phyloP scores from a whole-genome alignment of 2,113 vertebrate species.

The Silurus asotus region DNA sequence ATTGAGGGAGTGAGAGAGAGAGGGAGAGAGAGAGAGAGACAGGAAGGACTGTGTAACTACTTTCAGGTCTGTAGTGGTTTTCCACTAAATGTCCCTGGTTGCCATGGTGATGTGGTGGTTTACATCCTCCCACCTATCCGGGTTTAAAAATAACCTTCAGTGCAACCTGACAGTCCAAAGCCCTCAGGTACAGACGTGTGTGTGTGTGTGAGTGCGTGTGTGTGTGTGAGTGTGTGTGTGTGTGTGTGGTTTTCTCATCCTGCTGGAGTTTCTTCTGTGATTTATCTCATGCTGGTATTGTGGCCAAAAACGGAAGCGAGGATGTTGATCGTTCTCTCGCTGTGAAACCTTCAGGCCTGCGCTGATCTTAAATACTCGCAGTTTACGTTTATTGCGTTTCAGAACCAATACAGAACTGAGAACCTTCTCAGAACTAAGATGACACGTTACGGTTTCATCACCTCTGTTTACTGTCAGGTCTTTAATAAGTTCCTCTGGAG shows the following conservation, averaged over 20 bases:
- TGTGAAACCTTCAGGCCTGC: conserved; percentile 30
- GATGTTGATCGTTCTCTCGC: conserved; percentile 46
- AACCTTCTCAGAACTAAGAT: not conserved
- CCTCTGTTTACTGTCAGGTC: not conserved
- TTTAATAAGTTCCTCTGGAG: not conserved
- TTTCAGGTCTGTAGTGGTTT: conserved; percentile 39
- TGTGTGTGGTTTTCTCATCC: conserved; percentile 64
- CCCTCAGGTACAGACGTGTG: conserved; percentile 41
- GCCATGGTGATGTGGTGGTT: conserved; percentile 16
- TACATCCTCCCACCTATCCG: conserved; percentile 51
- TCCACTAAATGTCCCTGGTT: conserved; percentile 39
- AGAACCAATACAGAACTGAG: not conserved
- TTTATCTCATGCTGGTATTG: conserved; percentile 61
- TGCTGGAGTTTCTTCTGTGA: conserved; percentile 51
- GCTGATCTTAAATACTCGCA: not conserved
- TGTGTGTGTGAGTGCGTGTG: conserved; percentile 42
- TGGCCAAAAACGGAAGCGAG: conserved; percentile 50
- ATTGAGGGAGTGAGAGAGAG: not conserved
- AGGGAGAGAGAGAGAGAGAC: conserved; percentile 26
- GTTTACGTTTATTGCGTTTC: not conserved
- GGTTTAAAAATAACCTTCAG: conserved; percentile 59
- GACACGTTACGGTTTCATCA: not conserved
- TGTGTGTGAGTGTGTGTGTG: conserved; percentile 4
- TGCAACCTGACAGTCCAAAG: conserved; percentile 62
- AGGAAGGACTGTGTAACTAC: conserved; percentile 50